A percentile compares a stretch with the other conserved stretches of the same genome.
Conservation (phyloP, 2,797 vertebrate genomes). For the Peromyscus melanophrys region DNA sequence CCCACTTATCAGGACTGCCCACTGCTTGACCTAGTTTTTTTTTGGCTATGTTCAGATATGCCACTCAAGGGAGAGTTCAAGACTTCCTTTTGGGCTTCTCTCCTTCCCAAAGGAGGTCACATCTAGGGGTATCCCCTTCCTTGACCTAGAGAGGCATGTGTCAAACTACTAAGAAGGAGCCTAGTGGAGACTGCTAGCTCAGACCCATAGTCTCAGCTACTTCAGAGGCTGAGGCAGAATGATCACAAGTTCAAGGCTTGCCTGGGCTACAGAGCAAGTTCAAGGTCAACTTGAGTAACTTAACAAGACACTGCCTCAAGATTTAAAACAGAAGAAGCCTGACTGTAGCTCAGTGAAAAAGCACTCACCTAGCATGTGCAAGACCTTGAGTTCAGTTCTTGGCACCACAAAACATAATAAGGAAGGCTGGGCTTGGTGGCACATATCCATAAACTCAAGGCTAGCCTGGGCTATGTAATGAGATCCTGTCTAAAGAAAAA, state of each 20-base stretch:
- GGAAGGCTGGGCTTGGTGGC: neutral
- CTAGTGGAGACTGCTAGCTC: neutral
- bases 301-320: neutral
- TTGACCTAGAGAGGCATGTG: neutral
- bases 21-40: neutral
- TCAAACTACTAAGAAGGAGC: neutral
- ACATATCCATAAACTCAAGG: neutral
- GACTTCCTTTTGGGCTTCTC: neutral
- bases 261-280: neutral
- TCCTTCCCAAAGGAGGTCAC: neutral
- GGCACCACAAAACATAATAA: neutral
- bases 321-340: neutral
- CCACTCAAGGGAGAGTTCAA: neutral
- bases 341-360: neutral
- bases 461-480: neutral
- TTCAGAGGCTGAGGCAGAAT: neutral
- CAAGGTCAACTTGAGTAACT: neutral
- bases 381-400: neutral
- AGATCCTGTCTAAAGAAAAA: neutral
- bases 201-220: neutral
- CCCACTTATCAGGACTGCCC: neutral
- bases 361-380: neutral
- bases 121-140: neutral
- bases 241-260: neutral
- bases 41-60: slow-evolving; percentile 49